Percentiles rank a stretch among this genome's conserved stretches.
Conservation (phyloP, 2,888 invertebrate genomes). For the Eudemis profundana region DNA sequence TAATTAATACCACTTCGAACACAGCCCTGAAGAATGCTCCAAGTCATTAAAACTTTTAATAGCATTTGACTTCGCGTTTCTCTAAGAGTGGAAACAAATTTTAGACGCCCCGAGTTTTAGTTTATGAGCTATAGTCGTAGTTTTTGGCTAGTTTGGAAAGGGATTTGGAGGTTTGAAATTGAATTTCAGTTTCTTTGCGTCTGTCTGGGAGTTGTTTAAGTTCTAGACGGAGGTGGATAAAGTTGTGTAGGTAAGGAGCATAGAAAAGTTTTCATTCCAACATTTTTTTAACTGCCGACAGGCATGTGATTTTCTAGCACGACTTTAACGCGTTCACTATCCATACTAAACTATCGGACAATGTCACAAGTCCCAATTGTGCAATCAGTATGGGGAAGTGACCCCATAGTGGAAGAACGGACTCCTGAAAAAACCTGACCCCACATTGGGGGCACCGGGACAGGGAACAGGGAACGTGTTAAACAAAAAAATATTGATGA, state of each 20-base stretch:
- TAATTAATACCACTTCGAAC: slow-evolving; percentile 85
- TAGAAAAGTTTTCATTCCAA: slow-evolving; percentile 6
- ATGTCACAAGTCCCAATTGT: too few relatives aligned
- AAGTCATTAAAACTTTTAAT: slow-evolving; percentile 85
- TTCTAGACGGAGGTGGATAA: slow-evolving; percentile 17
- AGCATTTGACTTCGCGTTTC: slow-evolving; percentile 76
- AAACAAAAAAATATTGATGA: too few relatives aligned
- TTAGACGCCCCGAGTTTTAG: slow-evolving; percentile 71
- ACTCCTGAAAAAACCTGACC: too few relatives aligned
- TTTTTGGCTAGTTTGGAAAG: slow-evolving; percentile 40
- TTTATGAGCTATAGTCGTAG: slow-evolving; percentile 52
- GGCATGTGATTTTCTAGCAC: too few relatives aligned
- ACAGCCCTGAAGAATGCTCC: slow-evolving; percentile 79
- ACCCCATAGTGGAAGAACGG: too few relatives aligned
- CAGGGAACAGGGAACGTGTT: too few relatives aligned
- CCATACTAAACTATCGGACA: too few relatives aligned
- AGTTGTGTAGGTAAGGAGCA: background rate
- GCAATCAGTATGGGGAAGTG: too few relatives aligned
- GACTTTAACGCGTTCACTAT: too few relatives aligned
- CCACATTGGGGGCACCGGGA: too few relatives aligned
- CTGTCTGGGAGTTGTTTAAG: slow-evolving; percentile 18
- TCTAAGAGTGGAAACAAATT: slow-evolving; percentile 73
- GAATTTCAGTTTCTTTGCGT: slow-evolving; percentile 40
- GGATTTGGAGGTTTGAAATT: slow-evolving; percentile 39
- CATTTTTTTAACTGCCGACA: too few relatives aligned